A percentile compares a stretch with the other conserved stretches of the same genome.
phyloP scores from a whole-genome alignment of 2,888 invertebrate genomes.

The Drosophila trichaetosa region DNA sequence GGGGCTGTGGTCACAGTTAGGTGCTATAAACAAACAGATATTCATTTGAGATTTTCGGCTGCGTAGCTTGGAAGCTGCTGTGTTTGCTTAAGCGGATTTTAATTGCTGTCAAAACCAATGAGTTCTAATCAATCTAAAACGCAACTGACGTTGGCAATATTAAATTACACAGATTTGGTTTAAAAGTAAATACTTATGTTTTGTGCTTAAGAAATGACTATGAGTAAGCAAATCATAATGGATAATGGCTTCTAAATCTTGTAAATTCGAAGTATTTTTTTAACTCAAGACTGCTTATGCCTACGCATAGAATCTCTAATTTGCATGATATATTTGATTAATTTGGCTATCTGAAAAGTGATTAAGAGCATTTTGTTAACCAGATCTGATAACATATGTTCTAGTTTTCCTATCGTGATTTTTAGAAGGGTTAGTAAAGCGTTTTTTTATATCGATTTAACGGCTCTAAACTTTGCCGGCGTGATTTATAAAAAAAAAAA shows the following conservation, averaged over 20 bases:
- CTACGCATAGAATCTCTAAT: background rate
- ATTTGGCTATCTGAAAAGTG: background rate
- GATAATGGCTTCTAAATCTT: background rate
- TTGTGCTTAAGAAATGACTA: slow-evolving; percentile 21
- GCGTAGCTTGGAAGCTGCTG: slow-evolving; percentile 71
- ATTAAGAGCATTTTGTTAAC: background rate
- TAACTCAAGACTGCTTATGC: too few species aligned
- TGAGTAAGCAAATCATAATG: background rate
- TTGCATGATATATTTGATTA: background rate
- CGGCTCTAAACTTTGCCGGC: slow-evolving; percentile 16
- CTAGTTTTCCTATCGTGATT: background rate
- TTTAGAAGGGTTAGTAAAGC: background rate
- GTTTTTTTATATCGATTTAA: background rate
- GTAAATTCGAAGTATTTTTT: background rate
- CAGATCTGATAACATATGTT: background rate
- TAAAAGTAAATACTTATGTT: slow-evolving; percentile 10
- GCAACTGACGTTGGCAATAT: slow-evolving; percentile 21
- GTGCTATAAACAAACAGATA: slow-evolving; percentile 56
- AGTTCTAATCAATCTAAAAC: slow-evolving; percentile 65
- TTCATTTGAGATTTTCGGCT: slow-evolving; percentile 36
- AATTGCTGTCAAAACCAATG: slow-evolving; percentile 64
- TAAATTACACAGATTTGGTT: slow-evolving; percentile 39
- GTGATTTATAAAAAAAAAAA: background rate
- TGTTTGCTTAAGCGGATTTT: slow-evolving; percentile 68
- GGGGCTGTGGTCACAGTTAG: slow-evolving; percentile 1